Percentiles rank a stretch among this genome's conserved stretches.
Conservation (phyloP, 2,797 vertebrate genomes). For the Xyrichtys novacula region DNA sequence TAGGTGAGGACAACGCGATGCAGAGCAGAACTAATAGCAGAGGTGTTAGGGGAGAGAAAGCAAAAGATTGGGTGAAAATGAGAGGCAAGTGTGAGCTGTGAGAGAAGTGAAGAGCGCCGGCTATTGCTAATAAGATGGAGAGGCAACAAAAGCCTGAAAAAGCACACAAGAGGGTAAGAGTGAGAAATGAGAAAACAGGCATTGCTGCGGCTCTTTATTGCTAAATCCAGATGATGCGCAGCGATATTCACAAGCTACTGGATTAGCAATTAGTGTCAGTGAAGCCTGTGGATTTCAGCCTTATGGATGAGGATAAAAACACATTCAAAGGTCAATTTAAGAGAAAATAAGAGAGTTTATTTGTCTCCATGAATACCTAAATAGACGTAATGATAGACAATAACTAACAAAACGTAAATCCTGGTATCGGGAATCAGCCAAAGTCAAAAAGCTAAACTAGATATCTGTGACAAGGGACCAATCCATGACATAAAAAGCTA, state of each 20-base stretch:
- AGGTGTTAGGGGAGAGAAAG: slow-evolving; percentile 39
- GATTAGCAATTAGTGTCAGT: slow-evolving; percentile 65
- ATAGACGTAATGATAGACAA: neutral
- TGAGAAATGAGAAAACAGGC: slow-evolving; percentile 23
- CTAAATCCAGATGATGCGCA: slow-evolving; percentile 59
- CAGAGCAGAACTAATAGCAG: slow-evolving; percentile 43
- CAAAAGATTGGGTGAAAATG: slow-evolving; percentile 63
- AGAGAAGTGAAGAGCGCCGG: slow-evolving; percentile 45
- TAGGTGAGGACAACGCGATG: slow-evolving; percentile 5
- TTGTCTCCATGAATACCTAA: slow-evolving; percentile 31
- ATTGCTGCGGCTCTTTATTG: slow-evolving; percentile 57
- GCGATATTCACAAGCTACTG: slow-evolving; percentile 53
- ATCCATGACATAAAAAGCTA: no score
- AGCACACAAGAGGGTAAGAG: slow-evolving; percentile 21
- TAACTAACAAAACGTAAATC: no score
- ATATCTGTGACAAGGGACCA: no score
- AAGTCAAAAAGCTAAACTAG: no score
- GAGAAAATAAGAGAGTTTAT: slow-evolving; percentile 33
- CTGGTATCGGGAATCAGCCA: no score
- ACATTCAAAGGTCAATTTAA: slow-evolving; percentile 55
- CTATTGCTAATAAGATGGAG: slow-evolving; percentile 58
- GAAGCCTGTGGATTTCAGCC: slow-evolving; percentile 49
- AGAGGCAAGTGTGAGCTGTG: slow-evolving; percentile 42
- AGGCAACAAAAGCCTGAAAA: slow-evolving; percentile 48
- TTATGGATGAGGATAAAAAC: slow-evolving; percentile 45